Evolutionary conservation across 2,113 vertebrate species (phyloP).

Genomic region (Sinocyclocheilus maitianheensis): DNA sequence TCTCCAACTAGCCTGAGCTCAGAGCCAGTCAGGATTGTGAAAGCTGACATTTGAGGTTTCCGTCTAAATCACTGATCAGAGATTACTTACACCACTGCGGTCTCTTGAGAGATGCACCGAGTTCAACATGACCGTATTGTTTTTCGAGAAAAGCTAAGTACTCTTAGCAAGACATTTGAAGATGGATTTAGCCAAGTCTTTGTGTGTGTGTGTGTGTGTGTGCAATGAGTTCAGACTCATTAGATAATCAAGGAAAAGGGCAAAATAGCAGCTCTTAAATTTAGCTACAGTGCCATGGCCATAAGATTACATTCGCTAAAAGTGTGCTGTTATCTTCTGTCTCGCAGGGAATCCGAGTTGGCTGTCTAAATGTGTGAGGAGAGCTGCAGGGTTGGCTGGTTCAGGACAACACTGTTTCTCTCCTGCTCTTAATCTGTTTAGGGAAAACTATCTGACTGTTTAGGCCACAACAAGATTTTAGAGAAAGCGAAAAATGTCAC

Average conservation of each 20-base stretch:
- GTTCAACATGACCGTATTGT: conserved; percentile 12
- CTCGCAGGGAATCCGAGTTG: background rate
- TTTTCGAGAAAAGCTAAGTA: background rate
- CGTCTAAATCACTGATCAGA: conserved; percentile 3
- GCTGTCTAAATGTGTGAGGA: background rate
- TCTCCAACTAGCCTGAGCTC: background rate
- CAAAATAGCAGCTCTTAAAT: conserved; percentile 8
- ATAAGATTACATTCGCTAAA: background rate
- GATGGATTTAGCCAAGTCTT: background rate
- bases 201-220: background rate
- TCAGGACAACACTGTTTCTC: conserved; percentile 48
- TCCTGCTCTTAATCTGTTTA: conserved; percentile 60
- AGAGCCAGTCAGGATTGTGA: background rate
- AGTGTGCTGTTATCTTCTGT: background rate
- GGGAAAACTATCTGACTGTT: conserved; percentile 47
- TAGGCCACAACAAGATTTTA: background rate
- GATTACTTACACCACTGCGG: background rate
- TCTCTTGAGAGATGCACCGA: background rate
- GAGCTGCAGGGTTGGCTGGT: conserved; percentile 17
- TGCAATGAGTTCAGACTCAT: conserved; percentile 10
- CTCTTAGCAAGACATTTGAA: conserved; percentile 4
- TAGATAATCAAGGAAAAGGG: background rate
- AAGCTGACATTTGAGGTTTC: conserved; percentile 35
- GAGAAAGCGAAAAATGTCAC: background rate
- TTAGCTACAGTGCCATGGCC: background rate